Conservation (phyloP, 2,797 vertebrate species). For the Acipenser transmontanus region DNA sequence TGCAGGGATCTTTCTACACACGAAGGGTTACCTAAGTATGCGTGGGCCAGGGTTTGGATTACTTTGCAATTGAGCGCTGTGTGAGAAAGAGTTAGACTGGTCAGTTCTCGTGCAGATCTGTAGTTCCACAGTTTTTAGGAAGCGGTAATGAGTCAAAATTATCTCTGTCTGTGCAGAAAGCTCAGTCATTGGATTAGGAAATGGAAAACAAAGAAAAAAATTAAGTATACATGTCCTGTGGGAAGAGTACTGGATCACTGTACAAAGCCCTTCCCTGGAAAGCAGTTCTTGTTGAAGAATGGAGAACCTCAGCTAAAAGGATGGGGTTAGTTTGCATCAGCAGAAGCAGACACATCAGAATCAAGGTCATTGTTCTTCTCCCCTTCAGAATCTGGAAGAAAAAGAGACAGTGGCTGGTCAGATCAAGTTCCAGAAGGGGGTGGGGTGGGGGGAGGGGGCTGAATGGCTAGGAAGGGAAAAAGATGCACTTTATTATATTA, state of each 20-base stretch:
- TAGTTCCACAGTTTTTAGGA: background rate
- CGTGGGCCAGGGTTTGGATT: too few species aligned
- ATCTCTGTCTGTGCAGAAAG: background rate
- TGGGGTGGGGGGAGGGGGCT: background rate
- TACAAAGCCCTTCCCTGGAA: background rate
- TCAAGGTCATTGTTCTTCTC: background rate
- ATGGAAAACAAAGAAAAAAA: background rate
- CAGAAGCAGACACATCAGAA: background rate
- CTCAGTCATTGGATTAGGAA: background rate
- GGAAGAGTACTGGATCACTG: background rate
- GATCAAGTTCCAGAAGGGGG: background rate
- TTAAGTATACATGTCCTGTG: background rate
- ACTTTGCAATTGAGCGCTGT: background rate
- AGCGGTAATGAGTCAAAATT: background rate
- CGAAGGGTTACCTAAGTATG: too few species aligned
- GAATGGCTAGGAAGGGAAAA: background rate
- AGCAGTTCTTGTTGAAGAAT: slow-evolving; percentile 3
- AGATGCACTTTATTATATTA: background rate
- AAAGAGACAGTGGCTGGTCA: background rate
- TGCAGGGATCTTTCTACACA: too few species aligned
- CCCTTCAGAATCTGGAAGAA: background rate
- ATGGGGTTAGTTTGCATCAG: background rate
- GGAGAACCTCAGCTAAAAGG: background rate
- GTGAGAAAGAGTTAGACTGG: background rate
- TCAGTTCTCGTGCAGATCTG: background rate